Conservation (phyloP, 2,113 vertebrate genomes). For the Ovis canadensis region DNA sequence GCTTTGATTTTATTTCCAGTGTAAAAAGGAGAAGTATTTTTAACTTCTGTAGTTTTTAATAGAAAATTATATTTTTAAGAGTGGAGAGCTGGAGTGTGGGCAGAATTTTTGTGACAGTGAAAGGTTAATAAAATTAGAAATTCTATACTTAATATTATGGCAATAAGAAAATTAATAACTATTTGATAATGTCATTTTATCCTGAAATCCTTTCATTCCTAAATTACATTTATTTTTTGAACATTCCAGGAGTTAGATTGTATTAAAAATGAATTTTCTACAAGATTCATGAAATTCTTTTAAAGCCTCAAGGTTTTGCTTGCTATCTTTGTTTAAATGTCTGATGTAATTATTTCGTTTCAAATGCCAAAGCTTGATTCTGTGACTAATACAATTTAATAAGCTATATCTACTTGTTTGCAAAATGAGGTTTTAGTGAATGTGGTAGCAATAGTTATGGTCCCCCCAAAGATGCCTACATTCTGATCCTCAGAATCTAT, state of each 20-base stretch:
- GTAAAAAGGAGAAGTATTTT: not conserved
- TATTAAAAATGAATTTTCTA: not conserved
- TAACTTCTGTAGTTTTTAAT: not conserved
- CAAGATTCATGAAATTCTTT: not conserved
- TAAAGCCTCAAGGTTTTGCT: not conserved
- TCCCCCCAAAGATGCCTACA: not conserved
- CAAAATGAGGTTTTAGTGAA: not conserved
- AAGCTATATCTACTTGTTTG: not conserved
- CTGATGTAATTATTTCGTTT: constrained; percentile 18
- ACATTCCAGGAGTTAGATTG: not conserved
- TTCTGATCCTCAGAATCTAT: not conserved
- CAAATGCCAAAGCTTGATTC: not conserved
- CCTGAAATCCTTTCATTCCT: not conserved
- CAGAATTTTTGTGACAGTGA: not conserved
- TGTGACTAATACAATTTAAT: not conserved
- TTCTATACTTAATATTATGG: not conserved
- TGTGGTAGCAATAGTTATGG: not conserved
- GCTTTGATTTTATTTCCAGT: not conserved
- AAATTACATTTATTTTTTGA: not conserved
- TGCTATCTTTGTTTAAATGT: not conserved
- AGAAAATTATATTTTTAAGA: not conserved
- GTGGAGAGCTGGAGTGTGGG: not conserved
- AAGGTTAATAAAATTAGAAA: not conserved
- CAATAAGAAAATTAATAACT: not conserved
- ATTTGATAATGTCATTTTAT: not conserved